A percentile compares a stretch with the other conserved stretches of the same genome.
Conservation (phyloP, 2,888 invertebrate species). For the Maniola hyperantus region DNA sequence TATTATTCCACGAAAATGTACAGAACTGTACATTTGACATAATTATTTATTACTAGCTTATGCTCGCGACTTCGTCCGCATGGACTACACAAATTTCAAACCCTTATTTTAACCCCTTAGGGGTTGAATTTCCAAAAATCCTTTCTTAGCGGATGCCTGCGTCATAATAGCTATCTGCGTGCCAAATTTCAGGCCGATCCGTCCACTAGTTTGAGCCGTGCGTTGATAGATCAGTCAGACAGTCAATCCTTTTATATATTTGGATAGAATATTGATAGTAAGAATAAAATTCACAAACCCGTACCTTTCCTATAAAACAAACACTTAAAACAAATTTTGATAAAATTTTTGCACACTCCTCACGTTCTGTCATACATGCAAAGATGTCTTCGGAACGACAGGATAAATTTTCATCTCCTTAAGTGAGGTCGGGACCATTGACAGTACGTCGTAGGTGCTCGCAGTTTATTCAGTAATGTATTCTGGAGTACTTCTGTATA, state of each 20-base stretch:
- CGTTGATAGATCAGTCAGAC: too few relatives aligned
- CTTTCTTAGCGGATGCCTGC: too few relatives aligned
- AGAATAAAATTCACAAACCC: background rate
- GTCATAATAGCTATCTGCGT: too few relatives aligned
- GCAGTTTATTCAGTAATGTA: background rate
- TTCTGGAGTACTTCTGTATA: background rate
- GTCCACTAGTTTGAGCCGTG: too few relatives aligned
- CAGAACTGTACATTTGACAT: background rate
- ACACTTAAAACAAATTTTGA: constrained; percentile 6
- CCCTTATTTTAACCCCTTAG: too few relatives aligned
- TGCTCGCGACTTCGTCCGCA: too few relatives aligned
- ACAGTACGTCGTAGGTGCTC: background rate
- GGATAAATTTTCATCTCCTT: constrained; percentile 17
- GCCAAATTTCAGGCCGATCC: too few relatives aligned
- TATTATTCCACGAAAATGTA: background rate
- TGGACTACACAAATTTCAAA: too few relatives aligned
- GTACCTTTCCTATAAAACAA: background rate
- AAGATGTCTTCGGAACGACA: constrained; percentile 2
- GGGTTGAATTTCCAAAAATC: too few relatives aligned
- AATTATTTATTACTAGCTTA: too few relatives aligned
- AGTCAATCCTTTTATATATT: too few relatives aligned
- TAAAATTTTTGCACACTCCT: constrained; percentile 14
- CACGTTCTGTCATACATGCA: constrained; percentile 15
- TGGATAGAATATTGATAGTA: too few relatives aligned
- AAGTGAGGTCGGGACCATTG: constrained; percentile 10